phyloP scores from a whole-genome alignment of 2,888 invertebrate species.

The Pimpla rufipes region DNA sequence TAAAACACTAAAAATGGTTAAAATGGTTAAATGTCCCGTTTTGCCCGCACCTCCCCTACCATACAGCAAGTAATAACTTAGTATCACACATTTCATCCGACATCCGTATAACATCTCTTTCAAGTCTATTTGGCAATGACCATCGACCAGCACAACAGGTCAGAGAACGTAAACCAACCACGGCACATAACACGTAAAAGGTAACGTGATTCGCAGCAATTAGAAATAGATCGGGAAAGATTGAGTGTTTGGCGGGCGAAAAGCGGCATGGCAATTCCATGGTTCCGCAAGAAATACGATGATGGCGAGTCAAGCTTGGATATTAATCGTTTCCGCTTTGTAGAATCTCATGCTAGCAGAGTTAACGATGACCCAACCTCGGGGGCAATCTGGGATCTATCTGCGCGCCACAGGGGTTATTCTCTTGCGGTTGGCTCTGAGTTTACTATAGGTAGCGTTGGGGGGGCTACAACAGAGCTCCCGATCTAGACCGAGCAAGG shows the following conservation, averaged over 20 bases:
- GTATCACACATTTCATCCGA: too few species aligned
- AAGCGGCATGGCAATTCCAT: constrained; percentile 11
- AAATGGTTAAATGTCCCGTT: too few species aligned
- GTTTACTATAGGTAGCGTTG: constrained; percentile 40
- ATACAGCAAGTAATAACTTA: too few species aligned
- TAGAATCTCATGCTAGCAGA: constrained; percentile 67
- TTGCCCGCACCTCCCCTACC: too few species aligned
- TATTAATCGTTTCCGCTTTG: constrained; percentile 71
- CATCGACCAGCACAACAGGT: background rate
- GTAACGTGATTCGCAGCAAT: constrained; percentile 58
- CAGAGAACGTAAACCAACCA: background rate
- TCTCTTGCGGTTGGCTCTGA: constrained; percentile 63
- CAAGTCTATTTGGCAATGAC: too few species aligned
- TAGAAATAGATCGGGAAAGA: constrained; percentile 49
- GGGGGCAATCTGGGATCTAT: constrained; percentile 63
- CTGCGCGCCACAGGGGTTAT: constrained; percentile 48
- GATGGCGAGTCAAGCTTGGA: constrained; percentile 67
- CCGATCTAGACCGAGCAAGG: constrained; percentile 47
- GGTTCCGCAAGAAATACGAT: constrained; percentile 55
- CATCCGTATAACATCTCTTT: too few species aligned
- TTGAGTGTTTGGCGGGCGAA: constrained; percentile 20
- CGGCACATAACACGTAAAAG: background rate
- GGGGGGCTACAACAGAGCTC: constrained; percentile 35
- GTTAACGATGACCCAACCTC: constrained; percentile 65
- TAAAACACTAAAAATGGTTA: too few species aligned